Evolutionary conservation across 1,140 invertebrate species (phyloP).

Genomic region (Bradysia coprophila): DNA sequence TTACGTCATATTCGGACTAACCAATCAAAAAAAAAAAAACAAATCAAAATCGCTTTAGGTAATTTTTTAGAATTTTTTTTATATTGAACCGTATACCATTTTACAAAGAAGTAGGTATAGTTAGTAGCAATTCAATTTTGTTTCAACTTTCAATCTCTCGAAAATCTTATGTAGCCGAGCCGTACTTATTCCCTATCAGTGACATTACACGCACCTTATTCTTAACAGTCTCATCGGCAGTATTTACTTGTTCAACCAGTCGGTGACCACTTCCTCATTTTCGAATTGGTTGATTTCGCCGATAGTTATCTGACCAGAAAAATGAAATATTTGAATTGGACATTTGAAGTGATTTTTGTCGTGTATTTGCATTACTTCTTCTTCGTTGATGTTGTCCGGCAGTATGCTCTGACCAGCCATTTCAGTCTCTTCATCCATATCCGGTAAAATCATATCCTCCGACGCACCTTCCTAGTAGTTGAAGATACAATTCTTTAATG

Average conservation of each 20-base stretch:
- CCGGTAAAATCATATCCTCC: constrained; percentile 3
- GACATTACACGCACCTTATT: too few relatives aligned
- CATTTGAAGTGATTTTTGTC: background rate
- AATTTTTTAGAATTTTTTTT: too few relatives aligned
- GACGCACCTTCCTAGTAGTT: background rate
- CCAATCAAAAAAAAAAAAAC: too few relatives aligned
- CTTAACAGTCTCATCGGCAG: too few relatives aligned
- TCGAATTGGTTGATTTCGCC: constrained; percentile 11
- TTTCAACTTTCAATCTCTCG: too few relatives aligned
- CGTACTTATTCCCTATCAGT: too few relatives aligned
- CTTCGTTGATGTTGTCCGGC: background rate
- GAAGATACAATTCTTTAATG: background rate
- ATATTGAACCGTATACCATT: too few relatives aligned
- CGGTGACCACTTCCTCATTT: constrained; percentile 18
- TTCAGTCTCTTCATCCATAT: constrained; percentile 2
- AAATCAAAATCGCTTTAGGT: too few relatives aligned
- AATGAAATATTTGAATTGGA: background rate
- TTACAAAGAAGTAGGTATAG: too few relatives aligned
- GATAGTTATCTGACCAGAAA: constrained; percentile 13
- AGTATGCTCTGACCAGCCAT: background rate
- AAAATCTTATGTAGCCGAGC: too few relatives aligned
- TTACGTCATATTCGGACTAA: too few relatives aligned
- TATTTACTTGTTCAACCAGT: constrained; percentile 17
- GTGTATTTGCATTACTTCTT: background rate
- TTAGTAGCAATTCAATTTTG: too few relatives aligned